Base-by-base conservation (phyloP, 2,797 vertebrate genomes). In the Gobio occitaniae region DNA sequence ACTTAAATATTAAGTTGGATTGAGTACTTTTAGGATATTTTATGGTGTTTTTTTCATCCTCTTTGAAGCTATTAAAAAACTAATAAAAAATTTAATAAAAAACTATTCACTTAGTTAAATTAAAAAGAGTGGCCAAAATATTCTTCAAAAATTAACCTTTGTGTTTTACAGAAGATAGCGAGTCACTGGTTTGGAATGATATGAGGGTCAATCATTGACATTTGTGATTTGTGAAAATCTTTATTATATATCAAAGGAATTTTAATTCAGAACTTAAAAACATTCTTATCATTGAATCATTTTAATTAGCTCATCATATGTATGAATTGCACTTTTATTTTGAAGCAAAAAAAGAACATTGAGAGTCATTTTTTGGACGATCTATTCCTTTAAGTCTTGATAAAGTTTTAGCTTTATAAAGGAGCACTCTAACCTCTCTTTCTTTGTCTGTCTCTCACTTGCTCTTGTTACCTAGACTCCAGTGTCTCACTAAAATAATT, bases 401-500 rank as follows among this genome's bases (percentile, higher is more conserved):
- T 54, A 3, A 75, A 21, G 50, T 19, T 75, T 77, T 56, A 59
- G 21, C 11, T 77, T 77, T 77, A 59, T 41, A 75, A 13, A 56
- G 11, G 19, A 41, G 54, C 75, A 16, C 7, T n/a, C 9, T 41
- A 77, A 77, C 54, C 54, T 41, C 75, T 41, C 13, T n/a, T n/a
- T 68, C 29, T 75, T 56, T 75, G 29, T 77, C 19, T 25, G 21
- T 56, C 3, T 59, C 52, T 56, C 72, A 13, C 50, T 78, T 72
- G 70, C 15, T 52, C 48, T 52, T 29, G 25, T 75, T 66, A 80
- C 56, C 61, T 36, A 79, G 77, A 29, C 61, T 50, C 63, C 2
- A 6, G 48, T 32, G 25, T 79, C 78, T 78, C 61, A 65, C 61
- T 50, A n/a, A 52, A 80, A 80, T 80, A 25, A 80, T 80, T 17